Conservation (phyloP, 1,140 invertebrate species). For the Druon quercuslanigerum region DNA sequence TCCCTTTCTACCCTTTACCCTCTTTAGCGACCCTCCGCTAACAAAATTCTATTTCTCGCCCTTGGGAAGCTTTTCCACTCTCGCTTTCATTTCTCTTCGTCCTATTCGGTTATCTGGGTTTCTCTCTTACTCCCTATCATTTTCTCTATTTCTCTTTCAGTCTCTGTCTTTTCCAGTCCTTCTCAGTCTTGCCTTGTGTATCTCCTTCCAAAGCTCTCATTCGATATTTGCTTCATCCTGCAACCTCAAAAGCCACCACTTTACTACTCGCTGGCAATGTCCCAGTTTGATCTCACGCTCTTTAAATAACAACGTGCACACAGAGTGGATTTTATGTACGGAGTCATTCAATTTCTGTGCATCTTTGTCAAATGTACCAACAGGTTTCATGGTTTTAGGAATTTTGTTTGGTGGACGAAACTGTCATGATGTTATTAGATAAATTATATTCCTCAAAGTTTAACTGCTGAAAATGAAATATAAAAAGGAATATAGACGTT, state of each 20-base stretch:
- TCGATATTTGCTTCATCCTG: conserved; percentile 59
- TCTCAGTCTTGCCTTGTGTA: conserved; percentile 42
- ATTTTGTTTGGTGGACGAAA: no score
- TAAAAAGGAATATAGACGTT: no score
- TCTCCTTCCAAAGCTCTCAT: conserved; percentile 49
- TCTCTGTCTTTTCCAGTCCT: conserved; percentile 32
- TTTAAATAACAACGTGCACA: conserved; percentile 60
- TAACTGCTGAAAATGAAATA: no score
- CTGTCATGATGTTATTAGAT: no score
- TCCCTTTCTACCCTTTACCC: conserved; percentile 38
- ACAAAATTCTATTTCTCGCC: conserved; percentile 22
- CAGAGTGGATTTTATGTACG: conserved; percentile 39
- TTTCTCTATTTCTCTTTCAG: conserved; percentile 37
- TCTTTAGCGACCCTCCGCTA: conserved; percentile 7
- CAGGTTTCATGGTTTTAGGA: no score
- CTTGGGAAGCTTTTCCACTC: conserved; percentile 34
- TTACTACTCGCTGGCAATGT: conserved; percentile 69
- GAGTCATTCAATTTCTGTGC: conserved; percentile 34
- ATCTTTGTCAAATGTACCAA: no score
- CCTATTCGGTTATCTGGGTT: conserved; percentile 35
- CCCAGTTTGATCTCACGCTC: conserved; percentile 64
- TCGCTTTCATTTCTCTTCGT: conserved; percentile 30
- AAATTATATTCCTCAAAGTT: no score
- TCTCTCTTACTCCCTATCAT: conserved; percentile 42
- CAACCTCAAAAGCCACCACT: conserved; percentile 66